Conservation (phyloP, 2,797 vertebrate genomes). For the Hybognathus amarus region DNA sequence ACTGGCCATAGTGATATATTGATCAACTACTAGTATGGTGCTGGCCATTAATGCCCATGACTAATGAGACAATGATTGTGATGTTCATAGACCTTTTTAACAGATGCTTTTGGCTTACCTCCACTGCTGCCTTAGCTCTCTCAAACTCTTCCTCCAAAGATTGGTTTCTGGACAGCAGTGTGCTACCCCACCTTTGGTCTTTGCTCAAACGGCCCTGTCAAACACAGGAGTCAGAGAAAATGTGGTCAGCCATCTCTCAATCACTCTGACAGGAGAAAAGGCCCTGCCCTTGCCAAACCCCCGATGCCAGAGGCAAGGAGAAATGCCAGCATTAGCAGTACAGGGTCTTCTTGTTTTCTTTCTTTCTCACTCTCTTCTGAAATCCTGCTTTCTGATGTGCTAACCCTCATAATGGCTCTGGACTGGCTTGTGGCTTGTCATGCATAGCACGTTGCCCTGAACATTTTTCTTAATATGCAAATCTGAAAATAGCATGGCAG, state of each 20-base stretch:
- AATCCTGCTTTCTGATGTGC: conserved; percentile 53
- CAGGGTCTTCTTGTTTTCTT: neutral
- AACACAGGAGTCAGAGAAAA: conserved; percentile 54
- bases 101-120: conserved; percentile 79
- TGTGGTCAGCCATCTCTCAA: conserved; percentile 71
- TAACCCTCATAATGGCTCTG: conserved; percentile 22
- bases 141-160: conserved; percentile 99
- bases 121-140: conserved; percentile 97
- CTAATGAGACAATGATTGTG: neutral
- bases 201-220: conserved; percentile 87
- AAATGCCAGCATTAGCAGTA: conserved; percentile 69
- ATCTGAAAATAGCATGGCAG: conserved; percentile 51
- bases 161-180: conserved; percentile 93
- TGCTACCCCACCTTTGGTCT: conserved; percentile 89
- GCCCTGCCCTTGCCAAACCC: conserved; percentile 71
- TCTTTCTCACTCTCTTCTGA: conserved; percentile 36
- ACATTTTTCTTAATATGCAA: conserved; percentile 45
- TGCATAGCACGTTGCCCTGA: conserved; percentile 32
- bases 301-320: conserved; percentile 61
- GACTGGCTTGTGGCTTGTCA: conserved; percentile 51
- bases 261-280: conserved; percentile 66
- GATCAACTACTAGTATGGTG: neutral
- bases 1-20: neutral
- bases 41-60: neutral
- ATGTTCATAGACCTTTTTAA: neutral